A percentile compares a stretch with the other conserved stretches of the same genome.
phyloP scores from a whole-genome alignment of 2,888 invertebrate species.

The Biston stratarius region DNA sequence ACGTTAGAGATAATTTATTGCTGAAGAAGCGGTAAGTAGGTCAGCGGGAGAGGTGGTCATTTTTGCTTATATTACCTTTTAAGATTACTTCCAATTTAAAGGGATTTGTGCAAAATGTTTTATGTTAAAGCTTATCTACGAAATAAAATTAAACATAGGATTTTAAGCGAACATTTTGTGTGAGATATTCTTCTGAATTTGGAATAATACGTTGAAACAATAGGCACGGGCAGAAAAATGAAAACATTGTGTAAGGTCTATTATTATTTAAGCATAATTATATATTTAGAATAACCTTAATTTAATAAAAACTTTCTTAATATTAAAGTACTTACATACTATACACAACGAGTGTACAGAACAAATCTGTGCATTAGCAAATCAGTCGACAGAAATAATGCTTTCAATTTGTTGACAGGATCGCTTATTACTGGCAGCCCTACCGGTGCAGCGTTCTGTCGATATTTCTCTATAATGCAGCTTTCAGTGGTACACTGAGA shows the following conservation, averaged over 20 bases:
- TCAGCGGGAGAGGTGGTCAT: slow-evolving; percentile 9
- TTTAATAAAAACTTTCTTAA: too few relatives aligned
- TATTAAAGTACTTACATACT: too few relatives aligned
- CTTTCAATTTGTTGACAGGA: slow-evolving; percentile 27
- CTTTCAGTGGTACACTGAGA: slow-evolving; percentile 24
- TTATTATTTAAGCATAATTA: too few relatives aligned
- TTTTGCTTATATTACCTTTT: slow-evolving; percentile 4
- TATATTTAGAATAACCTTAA: too few relatives aligned
- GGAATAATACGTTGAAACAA: background rate
- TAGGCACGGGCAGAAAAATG: too few relatives aligned
- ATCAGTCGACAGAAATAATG: slow-evolving; percentile 17
- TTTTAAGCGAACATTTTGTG: background rate
- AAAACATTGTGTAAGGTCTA: too few relatives aligned
- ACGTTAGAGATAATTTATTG: slow-evolving; percentile 25
- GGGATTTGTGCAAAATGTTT: background rate
- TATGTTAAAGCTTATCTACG: background rate
- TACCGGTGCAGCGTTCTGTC: slow-evolving; percentile 32
- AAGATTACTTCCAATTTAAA: background rate
- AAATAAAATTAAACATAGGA: background rate
- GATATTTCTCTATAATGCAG: slow-evolving; percentile 39
- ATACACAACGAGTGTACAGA: background rate
- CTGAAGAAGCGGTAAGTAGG: slow-evolving; percentile 14
- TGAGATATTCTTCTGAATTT: background rate
- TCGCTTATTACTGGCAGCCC: slow-evolving; percentile 24
- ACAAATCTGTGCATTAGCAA: slow-evolving; percentile 15